Evolutionary conservation across 1,140 invertebrate genomes (phyloP).

Genomic region (Trichonephila clavipes): DNA sequence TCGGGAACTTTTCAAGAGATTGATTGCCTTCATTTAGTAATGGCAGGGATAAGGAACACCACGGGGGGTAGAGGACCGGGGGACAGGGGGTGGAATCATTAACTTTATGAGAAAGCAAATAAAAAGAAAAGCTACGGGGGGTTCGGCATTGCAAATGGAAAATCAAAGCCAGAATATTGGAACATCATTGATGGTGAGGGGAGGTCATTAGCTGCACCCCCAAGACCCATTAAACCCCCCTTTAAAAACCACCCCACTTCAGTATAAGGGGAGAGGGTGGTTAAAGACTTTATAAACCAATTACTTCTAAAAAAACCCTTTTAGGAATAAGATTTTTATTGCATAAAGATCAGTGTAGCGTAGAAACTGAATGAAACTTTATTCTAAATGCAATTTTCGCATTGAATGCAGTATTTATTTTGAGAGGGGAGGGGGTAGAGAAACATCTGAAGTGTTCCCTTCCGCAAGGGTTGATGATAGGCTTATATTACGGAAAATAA

Average conservation of each 20-base stretch:
- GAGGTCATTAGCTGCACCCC: conserved; percentile 25
- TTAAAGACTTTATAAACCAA: conserved; percentile 64
- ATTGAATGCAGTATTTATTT: not conserved
- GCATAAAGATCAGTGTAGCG: not conserved
- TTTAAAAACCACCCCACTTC: conserved; percentile 50
- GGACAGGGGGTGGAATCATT: conserved; percentile 19
- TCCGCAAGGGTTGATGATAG: not conserved
- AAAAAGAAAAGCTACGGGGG: not conserved
- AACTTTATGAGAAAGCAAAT: conserved; percentile 4
- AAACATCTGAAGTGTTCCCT: not conserved
- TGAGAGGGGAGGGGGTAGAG: not conserved
- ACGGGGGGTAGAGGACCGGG: not conserved
- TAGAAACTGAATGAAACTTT: not conserved
- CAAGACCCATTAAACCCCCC: conserved; percentile 40
- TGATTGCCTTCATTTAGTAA: not conserved
- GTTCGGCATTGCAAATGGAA: not conserved
- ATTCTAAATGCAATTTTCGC: not conserved
- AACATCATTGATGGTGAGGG: not conserved
- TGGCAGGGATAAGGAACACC: not conserved
- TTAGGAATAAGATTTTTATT: not conserved
- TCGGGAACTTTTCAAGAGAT: not conserved
- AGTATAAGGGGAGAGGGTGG: conserved; percentile 5
- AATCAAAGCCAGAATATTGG: conserved; percentile 43
- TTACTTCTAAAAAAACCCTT: not conserved
- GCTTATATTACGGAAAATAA: too few species aligned